Percentiles rank a stretch among this genome's conserved stretches.
Conservation (phyloP, 2,797 vertebrate species). For the Mormyrops attenuatus region DNA sequence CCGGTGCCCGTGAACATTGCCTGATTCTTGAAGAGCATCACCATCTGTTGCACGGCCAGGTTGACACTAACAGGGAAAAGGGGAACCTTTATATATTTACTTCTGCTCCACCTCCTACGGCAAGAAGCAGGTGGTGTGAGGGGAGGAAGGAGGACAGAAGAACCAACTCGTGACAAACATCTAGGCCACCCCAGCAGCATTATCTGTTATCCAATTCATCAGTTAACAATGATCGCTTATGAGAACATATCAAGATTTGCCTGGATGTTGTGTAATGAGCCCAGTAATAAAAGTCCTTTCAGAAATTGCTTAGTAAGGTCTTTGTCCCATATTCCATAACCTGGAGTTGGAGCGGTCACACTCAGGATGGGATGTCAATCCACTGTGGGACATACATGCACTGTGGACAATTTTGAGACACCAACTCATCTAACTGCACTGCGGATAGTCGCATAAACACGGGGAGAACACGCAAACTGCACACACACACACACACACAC, state of each 20-base stretch:
- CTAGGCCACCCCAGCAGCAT: slow-evolving; percentile 29
- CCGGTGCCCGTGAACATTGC: slow-evolving; percentile 40
- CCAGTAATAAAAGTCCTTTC: background rate
- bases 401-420: background rate
- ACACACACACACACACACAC: background rate
- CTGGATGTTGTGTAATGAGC: background rate
- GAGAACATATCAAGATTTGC: background rate
- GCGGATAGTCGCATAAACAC: background rate
- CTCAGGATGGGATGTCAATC: background rate
- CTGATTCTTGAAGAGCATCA: slow-evolving; percentile 34
- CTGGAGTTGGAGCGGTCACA: background rate
- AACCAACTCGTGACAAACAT: background rate
- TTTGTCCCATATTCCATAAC: background rate
- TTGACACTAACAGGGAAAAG: slow-evolving; percentile 52
- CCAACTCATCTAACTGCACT: background rate
- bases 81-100: slow-evolving; percentile 32
- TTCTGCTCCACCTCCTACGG: slow-evolving; percentile 12
- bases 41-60: slow-evolving; percentile 53
- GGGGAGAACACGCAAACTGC: background rate
- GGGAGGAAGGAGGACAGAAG: background rate
- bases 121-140: slow-evolving; percentile 22
- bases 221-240: slow-evolving; percentile 21
- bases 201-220: slow-evolving; percentile 35
- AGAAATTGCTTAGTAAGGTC: background rate
- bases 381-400: background rate